Percentiles rank a stretch among this genome's conserved stretches.
These are phyloP conservation scores for Girardinus metallicus DNA, from an alignment of 2,797 vertebrate genomes.

Conservation along the genomic window DNA sequence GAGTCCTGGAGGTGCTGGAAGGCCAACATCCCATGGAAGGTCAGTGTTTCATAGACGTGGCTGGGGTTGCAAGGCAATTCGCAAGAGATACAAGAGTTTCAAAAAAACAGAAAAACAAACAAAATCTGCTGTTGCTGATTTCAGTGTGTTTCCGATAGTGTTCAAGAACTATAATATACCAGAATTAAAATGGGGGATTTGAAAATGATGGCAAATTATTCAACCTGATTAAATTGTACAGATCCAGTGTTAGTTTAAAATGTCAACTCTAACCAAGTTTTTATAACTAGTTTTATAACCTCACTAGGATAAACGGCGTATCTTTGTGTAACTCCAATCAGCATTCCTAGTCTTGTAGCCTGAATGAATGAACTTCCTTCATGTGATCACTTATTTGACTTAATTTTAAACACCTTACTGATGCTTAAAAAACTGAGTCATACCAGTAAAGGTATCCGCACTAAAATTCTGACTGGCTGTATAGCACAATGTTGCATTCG, in stretches of 20 bases:
- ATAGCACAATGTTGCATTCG: not conserved
- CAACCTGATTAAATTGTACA: not conserved
- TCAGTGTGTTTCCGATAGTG: not conserved
- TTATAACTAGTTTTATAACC: not conserved
- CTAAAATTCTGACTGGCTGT: not conserved
- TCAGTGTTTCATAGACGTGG: constrained; percentile 43
- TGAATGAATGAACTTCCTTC: not conserved
- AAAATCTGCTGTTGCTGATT: not conserved
- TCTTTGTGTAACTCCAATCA: not conserved
- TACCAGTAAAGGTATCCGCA: not conserved
- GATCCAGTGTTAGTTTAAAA: not conserved
- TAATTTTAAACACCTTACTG: not conserved
- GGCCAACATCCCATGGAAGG: constrained; percentile 99
- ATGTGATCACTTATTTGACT: not conserved
- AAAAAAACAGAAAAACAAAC: too few species aligned
- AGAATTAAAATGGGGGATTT: not conserved
- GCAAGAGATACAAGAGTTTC: not conserved
- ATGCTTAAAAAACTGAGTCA: not conserved
- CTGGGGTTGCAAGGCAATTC: not conserved
- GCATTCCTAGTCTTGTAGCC: not conserved
- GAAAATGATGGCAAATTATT: not conserved
- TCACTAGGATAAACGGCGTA: not conserved
- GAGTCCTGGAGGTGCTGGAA: constrained; percentile 99
- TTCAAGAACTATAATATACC: not conserved
- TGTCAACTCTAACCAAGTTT: not conserved